Evolutionary conservation across 1,140 invertebrate genomes (phyloP).

Genomic region (Drosophila yakuba): DNA sequence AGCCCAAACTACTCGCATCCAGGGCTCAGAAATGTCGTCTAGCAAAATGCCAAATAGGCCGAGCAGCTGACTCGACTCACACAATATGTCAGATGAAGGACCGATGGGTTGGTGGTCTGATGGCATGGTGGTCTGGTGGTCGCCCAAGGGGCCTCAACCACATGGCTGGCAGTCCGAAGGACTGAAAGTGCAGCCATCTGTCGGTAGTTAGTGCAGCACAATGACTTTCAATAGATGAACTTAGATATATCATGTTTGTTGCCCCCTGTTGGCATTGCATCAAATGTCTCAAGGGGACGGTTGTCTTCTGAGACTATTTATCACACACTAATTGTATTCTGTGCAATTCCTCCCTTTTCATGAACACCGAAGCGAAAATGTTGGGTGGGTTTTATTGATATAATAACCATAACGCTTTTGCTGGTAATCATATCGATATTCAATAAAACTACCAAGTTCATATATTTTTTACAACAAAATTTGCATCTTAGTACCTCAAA

Average conservation of each 20-base stretch:
- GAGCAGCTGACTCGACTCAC: slow-evolving; percentile 62
- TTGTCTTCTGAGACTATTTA: slow-evolving; percentile 16
- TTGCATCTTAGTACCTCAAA: no score
- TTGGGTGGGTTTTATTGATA: neutral
- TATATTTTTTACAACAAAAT: no score
- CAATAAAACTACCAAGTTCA: no score
- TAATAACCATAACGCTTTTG: no score
- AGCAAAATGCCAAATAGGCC: slow-evolving; percentile 54
- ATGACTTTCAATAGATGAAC: slow-evolving; percentile 52
- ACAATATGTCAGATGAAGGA: slow-evolving; percentile 23
- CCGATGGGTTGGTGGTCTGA: neutral
- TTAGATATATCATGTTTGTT: slow-evolving; percentile 45
- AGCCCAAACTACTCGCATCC: slow-evolving; percentile 40
- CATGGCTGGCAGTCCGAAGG: slow-evolving; percentile 17
- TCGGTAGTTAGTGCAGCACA: slow-evolving; percentile 44
- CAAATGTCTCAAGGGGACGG: slow-evolving; percentile 20
- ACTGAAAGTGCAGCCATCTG: slow-evolving; percentile 42
- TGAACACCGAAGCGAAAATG: neutral
- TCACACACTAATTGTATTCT: slow-evolving; percentile 25
- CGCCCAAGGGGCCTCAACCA: slow-evolving; percentile 7
- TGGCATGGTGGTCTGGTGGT: neutral
- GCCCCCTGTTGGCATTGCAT: slow-evolving; percentile 14
- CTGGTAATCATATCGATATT: no score
- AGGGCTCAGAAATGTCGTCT: slow-evolving; percentile 17
- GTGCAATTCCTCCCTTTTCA: neutral